phyloP scores from a whole-genome alignment of 2,797 vertebrate genomes.

The Malacoctenus gilli region DNA sequence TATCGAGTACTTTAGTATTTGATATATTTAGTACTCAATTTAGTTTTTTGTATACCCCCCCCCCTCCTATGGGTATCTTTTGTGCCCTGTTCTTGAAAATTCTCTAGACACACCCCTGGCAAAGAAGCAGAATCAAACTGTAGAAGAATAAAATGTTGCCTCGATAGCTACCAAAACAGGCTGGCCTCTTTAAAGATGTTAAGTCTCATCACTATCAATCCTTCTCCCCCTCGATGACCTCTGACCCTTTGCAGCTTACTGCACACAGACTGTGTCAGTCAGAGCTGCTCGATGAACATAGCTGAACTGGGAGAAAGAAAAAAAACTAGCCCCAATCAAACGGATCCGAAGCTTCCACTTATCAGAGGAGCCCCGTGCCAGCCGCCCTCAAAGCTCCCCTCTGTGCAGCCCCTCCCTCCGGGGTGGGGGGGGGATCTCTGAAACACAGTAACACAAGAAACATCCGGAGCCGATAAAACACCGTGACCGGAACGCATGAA shows the following conservation, averaged over 20 bases:
- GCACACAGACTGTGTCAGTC: neutral
- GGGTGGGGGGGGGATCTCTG: slow-evolving; percentile 14
- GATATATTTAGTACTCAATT: too few species aligned
- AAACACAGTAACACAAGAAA: slow-evolving; percentile 58
- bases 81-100: too few species aligned
- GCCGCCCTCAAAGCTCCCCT: slow-evolving; percentile 47
- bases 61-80: too few species aligned
- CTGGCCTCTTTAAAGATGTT: too few species aligned
- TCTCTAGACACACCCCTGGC: too few species aligned
- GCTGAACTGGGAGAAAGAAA: slow-evolving; percentile 5
- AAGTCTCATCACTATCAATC: too few species aligned
- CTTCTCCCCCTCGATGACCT: neutral
- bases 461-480: slow-evolving; percentile 59
- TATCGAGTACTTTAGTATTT: too few species aligned
- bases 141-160: neutral
- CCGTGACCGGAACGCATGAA: slow-evolving; percentile 50
- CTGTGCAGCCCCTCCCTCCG: slow-evolving; percentile 53
- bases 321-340: slow-evolving; percentile 30
- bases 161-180: neutral
- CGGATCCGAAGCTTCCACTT: slow-evolving; percentile 35
- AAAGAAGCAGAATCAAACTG: too few species aligned
- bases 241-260: slow-evolving; percentile 3
- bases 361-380: slow-evolving; percentile 59
- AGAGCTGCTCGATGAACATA: neutral
- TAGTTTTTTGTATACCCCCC: too few species aligned